Evolutionary conservation across 2,113 vertebrate species (phyloP).

Genomic region (Tychaedon coryphoeus): DNA sequence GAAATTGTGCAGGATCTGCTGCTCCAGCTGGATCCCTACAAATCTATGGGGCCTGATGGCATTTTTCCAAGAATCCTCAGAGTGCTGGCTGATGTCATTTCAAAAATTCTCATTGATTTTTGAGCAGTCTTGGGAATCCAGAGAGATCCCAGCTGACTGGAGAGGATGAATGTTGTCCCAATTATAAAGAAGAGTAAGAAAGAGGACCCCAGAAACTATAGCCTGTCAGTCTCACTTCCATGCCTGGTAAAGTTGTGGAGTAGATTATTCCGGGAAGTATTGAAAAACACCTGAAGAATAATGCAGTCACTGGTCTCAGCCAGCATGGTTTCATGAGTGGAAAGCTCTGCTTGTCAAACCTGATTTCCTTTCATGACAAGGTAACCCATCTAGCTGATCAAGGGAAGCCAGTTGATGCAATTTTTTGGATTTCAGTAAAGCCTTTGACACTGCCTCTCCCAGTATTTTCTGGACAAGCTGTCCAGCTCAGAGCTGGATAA

Average conservation of each 20-base stretch:
- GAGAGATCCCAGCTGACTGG: no score
- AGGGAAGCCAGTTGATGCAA: no score
- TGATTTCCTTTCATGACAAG: not conserved
- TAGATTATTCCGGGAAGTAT: not conserved
- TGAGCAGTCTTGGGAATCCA: no score
- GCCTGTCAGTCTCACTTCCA: not conserved
- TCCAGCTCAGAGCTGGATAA: not conserved
- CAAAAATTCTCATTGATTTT: no score
- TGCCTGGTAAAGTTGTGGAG: not conserved
- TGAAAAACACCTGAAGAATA: not conserved
- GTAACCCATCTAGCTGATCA: not conserved
- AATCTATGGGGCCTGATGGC: no score
- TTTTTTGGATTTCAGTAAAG: no score
- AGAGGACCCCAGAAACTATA: rapidly evolving
- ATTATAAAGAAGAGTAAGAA: not conserved
- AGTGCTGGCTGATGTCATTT: no score
- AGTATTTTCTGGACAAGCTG: not conserved
- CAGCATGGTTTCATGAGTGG: rapidly evolving
- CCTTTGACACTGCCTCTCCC: not conserved
- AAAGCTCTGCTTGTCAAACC: not conserved
- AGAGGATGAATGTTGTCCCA: not conserved
- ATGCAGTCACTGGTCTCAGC: not conserved
- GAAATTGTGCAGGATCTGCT: no score
- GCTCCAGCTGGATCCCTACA: no score
- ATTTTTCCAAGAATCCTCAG: no score